These are phyloP conservation scores for Priocnemis perturbator DNA, from an alignment of 2,888 invertebrate species.

Conservation along the genomic window DNA sequence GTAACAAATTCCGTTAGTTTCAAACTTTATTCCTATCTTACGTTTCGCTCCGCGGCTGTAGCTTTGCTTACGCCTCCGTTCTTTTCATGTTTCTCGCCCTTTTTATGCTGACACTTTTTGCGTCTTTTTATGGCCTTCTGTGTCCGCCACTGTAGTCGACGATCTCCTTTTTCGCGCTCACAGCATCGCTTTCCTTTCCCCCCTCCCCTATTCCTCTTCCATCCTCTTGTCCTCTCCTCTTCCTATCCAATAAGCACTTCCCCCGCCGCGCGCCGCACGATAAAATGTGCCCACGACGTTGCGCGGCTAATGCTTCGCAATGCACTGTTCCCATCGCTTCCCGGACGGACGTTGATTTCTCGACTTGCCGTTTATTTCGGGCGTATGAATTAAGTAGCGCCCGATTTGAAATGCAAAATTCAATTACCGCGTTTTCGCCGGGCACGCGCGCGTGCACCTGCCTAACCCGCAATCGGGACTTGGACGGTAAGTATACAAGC, in stretches of 20 bases:
- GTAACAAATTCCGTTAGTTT: slow-evolving; percentile 10
- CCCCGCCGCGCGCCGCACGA: neutral
- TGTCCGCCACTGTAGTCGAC: neutral
- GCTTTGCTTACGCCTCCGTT: slow-evolving; percentile 1
- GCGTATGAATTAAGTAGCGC: neutral
- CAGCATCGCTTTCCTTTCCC: neutral
- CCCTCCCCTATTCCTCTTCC: neutral
- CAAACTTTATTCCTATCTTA: slow-evolving; percentile 1
- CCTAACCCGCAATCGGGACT: neutral
- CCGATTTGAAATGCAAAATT: slow-evolving; percentile 5
- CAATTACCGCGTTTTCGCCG: slow-evolving; percentile 8
- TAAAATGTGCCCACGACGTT: slow-evolving; percentile 11
- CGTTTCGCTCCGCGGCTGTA: slow-evolving; percentile 1
- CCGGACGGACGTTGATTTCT: too few species aligned
- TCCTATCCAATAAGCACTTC: neutral
- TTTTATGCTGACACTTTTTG: neutral
- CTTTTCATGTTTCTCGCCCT: neutral
- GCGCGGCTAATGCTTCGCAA: slow-evolving; percentile 10
- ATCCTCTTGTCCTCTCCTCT: neutral
- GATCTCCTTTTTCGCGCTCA: neutral
- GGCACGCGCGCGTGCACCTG: neutral
- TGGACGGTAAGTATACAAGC: too few species aligned
- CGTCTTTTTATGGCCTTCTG: slow-evolving; percentile 8
- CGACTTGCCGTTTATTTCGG: too few species aligned
- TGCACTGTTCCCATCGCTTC: neutral